Conservation (phyloP, 2,797 vertebrate species). For the Sus cebifrons region DNA sequence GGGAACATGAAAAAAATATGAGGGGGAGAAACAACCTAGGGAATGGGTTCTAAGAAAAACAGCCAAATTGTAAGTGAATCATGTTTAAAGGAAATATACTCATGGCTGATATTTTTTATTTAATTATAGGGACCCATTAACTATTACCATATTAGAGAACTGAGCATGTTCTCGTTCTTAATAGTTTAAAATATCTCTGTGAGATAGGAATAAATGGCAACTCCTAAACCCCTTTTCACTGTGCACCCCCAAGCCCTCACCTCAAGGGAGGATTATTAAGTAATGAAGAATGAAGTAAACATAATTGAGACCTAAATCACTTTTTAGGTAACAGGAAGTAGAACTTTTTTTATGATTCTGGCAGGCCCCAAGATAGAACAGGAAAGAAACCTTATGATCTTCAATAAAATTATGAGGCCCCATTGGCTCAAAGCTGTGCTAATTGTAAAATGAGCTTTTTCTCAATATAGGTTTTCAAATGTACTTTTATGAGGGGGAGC, state of each 20-base stretch:
- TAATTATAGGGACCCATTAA: slow-evolving; percentile 7
- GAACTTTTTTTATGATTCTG: background rate
- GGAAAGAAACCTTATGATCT: background rate
- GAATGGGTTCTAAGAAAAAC: slow-evolving; percentile 55
- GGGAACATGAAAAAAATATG: slow-evolving; percentile 8
- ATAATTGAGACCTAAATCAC: background rate
- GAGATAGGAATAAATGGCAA: background rate
- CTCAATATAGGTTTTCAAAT: background rate
- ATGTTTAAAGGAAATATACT: background rate
- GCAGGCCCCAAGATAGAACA: background rate
- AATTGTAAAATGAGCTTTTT: background rate
- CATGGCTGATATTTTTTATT: background rate
- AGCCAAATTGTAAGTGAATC: background rate
- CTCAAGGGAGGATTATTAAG: background rate
- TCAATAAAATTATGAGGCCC: background rate
- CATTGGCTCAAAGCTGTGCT: background rate
- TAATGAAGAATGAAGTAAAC: background rate
- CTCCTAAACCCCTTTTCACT: background rate
- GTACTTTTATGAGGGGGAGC: background rate
- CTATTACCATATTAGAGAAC: background rate
- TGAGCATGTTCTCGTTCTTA: slow-evolving; percentile 17
- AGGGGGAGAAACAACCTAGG: background rate
- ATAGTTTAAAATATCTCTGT: background rate
- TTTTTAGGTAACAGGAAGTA: background rate
- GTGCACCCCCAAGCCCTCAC: rapidly evolving